These are phyloP conservation scores for Willisornis vidua DNA, from an alignment of 2,113 vertebrate species.

Conservation along the genomic window DNA sequence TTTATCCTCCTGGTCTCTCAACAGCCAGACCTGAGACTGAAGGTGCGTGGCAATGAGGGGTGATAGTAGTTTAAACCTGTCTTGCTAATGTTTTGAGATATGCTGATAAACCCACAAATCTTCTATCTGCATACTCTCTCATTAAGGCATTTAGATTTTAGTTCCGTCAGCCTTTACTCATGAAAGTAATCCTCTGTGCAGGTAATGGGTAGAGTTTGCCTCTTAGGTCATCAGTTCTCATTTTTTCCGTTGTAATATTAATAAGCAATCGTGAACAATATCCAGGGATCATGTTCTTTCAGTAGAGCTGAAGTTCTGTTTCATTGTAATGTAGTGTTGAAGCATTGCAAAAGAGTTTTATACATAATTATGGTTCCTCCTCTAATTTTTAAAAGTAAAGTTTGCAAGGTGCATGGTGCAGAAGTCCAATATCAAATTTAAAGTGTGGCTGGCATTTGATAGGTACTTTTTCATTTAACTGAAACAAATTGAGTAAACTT, in stretches of 20 bases:
- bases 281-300: neutral
- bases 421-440: neutral
- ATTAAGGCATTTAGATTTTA: neutral
- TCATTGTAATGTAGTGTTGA: neutral
- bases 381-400: rapidly evolving
- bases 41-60: neutral
- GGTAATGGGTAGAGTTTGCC: neutral
- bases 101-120: rapidly evolving
- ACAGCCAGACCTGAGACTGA: neutral
- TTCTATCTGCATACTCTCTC: neutral
- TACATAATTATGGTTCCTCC: rapidly evolving
- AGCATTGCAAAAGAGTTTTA: neutral
- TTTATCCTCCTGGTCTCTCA: neutral
- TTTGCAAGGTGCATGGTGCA: rapidly evolving
- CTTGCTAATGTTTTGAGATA: neutral
- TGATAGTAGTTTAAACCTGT: neutral
- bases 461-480: neutral
- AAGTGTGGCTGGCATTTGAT: neutral
- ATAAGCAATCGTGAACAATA: neutral
- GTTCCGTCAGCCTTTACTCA: neutral
- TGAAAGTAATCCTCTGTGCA: neutral
- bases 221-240: neutral
- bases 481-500: neutral
- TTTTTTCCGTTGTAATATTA: neutral
- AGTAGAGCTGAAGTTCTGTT: neutral